These are phyloP conservation scores for Mesoclemmys tuberculata DNA, from an alignment of 2,113 vertebrate species.

Conservation along the genomic window DNA sequence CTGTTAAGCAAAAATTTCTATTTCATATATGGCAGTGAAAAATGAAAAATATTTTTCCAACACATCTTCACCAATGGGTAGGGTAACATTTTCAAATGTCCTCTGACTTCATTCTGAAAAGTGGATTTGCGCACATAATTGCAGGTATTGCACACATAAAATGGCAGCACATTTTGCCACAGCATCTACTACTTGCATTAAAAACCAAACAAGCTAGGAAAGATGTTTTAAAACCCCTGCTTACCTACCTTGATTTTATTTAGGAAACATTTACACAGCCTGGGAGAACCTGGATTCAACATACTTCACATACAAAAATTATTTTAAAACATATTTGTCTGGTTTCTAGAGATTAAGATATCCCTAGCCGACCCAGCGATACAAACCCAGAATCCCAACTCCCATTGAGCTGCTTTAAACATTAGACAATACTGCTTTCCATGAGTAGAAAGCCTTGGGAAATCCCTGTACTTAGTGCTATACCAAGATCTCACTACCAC, in stretches of 20 bases:
- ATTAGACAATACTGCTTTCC: not conserved
- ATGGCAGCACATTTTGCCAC: conserved; percentile 26
- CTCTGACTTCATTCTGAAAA: conserved; percentile 14
- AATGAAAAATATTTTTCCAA: conserved; percentile 24
- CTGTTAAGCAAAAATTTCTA: conserved; percentile 70
- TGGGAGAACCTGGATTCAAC: not conserved
- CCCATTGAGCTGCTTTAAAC: not conserved
- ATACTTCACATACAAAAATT: conserved; percentile 12
- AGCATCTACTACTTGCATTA: not conserved
- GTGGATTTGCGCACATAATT: not conserved
- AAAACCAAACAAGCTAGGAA: not conserved
- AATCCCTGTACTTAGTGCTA: not conserved
- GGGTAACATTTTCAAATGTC: conserved; percentile 2
- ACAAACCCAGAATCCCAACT: not conserved
- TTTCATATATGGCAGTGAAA: conserved; percentile 69
- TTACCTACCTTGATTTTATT: not conserved
- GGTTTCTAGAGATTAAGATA: not conserved
- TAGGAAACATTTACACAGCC: not conserved
- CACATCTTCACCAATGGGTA: not conserved
- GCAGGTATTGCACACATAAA: conserved; percentile 21
- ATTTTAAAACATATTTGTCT: not conserved
- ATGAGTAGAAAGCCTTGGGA: conserved; percentile 3
- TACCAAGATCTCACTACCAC: not conserved
- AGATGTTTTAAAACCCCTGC: not conserved
- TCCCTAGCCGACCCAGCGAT: not conserved